These are phyloP conservation scores for Ophion ellenae DNA, from an alignment of 2,888 invertebrate genomes.

Conservation along the genomic window DNA sequence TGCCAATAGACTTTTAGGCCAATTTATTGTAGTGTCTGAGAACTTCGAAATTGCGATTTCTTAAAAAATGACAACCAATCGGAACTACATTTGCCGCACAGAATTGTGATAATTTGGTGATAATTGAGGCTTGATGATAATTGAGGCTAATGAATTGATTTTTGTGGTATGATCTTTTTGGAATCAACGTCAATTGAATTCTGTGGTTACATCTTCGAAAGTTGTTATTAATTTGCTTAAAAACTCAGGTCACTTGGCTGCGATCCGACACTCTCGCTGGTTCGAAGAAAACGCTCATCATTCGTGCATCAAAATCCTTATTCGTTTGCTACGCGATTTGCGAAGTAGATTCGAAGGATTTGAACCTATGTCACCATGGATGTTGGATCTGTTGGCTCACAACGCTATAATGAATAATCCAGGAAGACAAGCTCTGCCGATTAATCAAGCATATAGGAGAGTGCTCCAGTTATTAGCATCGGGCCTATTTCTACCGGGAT, in stretches of 20 bases:
- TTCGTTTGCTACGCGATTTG: constrained; percentile 96
- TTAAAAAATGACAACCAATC: too few species aligned
- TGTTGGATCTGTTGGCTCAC: constrained; percentile 97
- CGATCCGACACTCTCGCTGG: constrained; percentile 98
- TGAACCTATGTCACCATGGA: constrained; percentile 97
- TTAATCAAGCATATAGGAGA: constrained; percentile 94
- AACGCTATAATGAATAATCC: constrained; percentile 99
- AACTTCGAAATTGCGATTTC: too few species aligned
- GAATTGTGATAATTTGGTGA: too few species aligned
- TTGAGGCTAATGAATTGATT: too few species aligned
- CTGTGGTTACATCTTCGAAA: too few species aligned
- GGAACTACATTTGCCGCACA: too few species aligned
- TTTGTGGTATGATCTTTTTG: too few species aligned
- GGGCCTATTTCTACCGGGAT: constrained; percentile 97
- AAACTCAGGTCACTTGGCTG: constrained; percentile 91
- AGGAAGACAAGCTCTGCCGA: constrained; percentile 94
- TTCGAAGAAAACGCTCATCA: constrained; percentile 99
- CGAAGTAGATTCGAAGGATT: constrained; percentile 95
- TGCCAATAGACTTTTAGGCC: too few species aligned
- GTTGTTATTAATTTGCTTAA: too few species aligned
- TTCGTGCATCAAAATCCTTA: constrained; percentile 97
- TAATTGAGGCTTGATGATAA: too few species aligned
- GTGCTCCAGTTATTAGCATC: constrained; percentile 96
- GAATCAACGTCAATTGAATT: too few species aligned
- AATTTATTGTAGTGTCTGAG: too few species aligned